phyloP scores from a whole-genome alignment of 2,888 invertebrate species.

The Pherbina coryleti region DNA sequence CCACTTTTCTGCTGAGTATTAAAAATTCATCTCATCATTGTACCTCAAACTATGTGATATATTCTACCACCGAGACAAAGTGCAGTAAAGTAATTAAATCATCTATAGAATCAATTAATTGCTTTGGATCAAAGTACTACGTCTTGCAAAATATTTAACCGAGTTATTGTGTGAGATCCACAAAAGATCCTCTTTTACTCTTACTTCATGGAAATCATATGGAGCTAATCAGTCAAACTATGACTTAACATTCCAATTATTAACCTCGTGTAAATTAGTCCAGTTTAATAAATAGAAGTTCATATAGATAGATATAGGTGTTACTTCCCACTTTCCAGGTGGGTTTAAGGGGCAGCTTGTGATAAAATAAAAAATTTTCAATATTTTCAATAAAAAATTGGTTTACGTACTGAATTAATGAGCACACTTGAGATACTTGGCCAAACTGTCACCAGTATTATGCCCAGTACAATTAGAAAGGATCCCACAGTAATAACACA shows the following conservation, averaged over 20 bases:
- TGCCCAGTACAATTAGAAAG: slow-evolving; percentile 53
- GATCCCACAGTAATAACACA: slow-evolving; percentile 60
- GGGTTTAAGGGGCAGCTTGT: slow-evolving; percentile 76
- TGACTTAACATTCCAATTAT: slow-evolving; percentile 71
- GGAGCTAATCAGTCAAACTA: slow-evolving; percentile 72
- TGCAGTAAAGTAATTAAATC: slow-evolving; percentile 80
- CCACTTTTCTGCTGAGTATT: no score
- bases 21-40: not conserved
- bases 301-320: slow-evolving; percentile 83
- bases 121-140: slow-evolving; percentile 78
- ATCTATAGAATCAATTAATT: slow-evolving; percentile 77
- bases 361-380: not conserved
- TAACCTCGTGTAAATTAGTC: slow-evolving; percentile 77
- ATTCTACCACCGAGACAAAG: slow-evolving; percentile 79
- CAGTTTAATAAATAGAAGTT: slow-evolving; percentile 82
- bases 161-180: slow-evolving; percentile 79
- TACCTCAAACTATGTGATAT: not conserved
- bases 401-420: slow-evolving; percentile 50
- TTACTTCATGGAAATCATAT: slow-evolving; percentile 74
- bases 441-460: slow-evolving; percentile 58
- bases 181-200: slow-evolving; percentile 69
- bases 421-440: slow-evolving; percentile 54
- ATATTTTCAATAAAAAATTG: not conserved
- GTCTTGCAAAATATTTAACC: slow-evolving; percentile 80
- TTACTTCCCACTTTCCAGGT: slow-evolving; percentile 79